Base-by-base conservation (phyloP, 2,888 invertebrate species). In the Apotomis betuletana region DNA sequence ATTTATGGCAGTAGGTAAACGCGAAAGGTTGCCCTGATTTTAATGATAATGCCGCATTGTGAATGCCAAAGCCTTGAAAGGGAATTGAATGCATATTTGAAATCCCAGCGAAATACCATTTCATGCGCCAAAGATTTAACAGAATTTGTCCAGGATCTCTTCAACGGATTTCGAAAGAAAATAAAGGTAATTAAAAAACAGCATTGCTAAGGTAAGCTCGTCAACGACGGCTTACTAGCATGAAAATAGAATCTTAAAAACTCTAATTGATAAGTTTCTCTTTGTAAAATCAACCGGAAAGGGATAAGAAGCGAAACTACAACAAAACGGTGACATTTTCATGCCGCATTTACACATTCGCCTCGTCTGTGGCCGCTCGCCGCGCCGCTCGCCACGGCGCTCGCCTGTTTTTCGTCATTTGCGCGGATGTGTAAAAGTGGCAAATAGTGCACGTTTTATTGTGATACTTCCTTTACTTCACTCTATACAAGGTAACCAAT, bases 1-100 rank as follows among this genome's bases (percentile, higher is more conserved):
- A 70, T 70, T 70, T 70, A 70, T 70, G 46, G 60, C 60, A 46
- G 59, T 27, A 67, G 70, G 65, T 61, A 67, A 67, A 46, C 55
- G 54, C 54, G 60, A 60, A 55, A 60, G 70, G 62, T 69, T 51
- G 57, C 65, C 65, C 65, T 65, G 70, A 70, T 70, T 70, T 67
- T 70, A 70, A 70, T 70, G 55, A 70, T 55, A 70, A 70, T 61
- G 65, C 60, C 65, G 54, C 41, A 36, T 46, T 49, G 54, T 52
- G 52, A 41, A 60, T 12, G 38, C 52, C 58, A 46, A 46, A 55
- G 38, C 41, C 59, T 70, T 46, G 36, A 44, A 4, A 54, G 41
- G 10, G 13, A 27, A 15, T 15, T 64, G 44, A 64, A 27, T 55
- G 64, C 64, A 55, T 64, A 64, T 55, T 64, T 64, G 64, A 27